These are phyloP conservation scores for Dendronephthya gigantea DNA, from an alignment of 64 coral and sea anemone species.

Conservation along the genomic window DNA sequence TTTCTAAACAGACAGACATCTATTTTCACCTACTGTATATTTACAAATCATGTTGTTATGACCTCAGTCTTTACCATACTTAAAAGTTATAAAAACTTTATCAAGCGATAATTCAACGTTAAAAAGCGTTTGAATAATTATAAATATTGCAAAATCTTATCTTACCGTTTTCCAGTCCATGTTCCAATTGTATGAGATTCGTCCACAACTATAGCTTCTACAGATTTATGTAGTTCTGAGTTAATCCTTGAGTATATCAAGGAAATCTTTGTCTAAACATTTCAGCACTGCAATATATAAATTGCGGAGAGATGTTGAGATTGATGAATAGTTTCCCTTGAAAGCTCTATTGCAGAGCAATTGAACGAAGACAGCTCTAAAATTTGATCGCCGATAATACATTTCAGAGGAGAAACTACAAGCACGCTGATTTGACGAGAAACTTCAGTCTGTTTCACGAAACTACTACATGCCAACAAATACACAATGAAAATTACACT, in stretches of 20 bases:
- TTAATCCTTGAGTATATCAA: too few relatives aligned
- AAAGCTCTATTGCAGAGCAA: neutral
- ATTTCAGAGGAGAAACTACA: conserved; percentile 1
- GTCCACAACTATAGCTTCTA: conserved; percentile 14
- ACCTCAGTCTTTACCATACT: too few relatives aligned
- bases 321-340: neutral
- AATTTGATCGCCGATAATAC: neutral
- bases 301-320: neutral
- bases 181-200: conserved; percentile 37
- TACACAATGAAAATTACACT: neutral
- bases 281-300: neutral
- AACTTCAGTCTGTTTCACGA: neutral
- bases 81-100: too few relatives aligned
- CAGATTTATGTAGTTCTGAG: neutral
- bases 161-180: too few relatives aligned
- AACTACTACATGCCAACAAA: neutral
- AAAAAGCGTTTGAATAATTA: too few relatives aligned
- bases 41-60: too few relatives aligned
- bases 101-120: too few relatives aligned
- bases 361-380: neutral
- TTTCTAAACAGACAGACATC: neutral
- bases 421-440: neutral
- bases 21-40: neutral
- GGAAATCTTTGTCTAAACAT: too few relatives aligned
- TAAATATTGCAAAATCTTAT: too few relatives aligned